Evolutionary conservation across 2,113 vertebrate genomes (phyloP).

Genomic region (Corydoras maculifer): DNA sequence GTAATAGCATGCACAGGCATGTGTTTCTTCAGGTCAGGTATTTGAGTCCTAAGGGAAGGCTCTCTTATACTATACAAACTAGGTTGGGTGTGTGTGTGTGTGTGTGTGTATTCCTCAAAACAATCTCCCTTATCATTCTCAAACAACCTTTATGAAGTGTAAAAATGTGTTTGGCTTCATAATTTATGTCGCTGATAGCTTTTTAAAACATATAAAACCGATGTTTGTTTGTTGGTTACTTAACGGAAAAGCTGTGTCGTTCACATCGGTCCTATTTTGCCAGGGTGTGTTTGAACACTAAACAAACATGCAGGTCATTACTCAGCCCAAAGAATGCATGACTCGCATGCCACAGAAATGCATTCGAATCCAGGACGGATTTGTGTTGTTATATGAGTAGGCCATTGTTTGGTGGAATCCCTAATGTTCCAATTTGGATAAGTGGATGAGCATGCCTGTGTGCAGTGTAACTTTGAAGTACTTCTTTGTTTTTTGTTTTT

Average conservation of each 20-base stretch:
- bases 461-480: neutral
- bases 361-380: slow-evolving; percentile 31
- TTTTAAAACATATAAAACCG: neutral
- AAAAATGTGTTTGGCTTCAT: slow-evolving; percentile 22
- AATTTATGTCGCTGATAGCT: neutral
- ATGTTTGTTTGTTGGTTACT: slow-evolving; percentile 14
- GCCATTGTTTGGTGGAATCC: slow-evolving; percentile 26
- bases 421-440: slow-evolving; percentile 18
- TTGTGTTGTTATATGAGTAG: slow-evolving; percentile 25
- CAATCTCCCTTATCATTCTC: no score
- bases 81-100: slow-evolving; percentile 23
- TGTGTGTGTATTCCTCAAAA: no score
- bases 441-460: slow-evolving; percentile 24
- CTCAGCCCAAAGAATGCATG: slow-evolving; percentile 32
- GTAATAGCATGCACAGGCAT: slow-evolving; percentile 61
- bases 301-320: slow-evolving; percentile 35
- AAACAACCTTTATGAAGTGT: neutral
- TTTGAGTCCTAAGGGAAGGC: slow-evolving; percentile 62
- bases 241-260: slow-evolving; percentile 10
- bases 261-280: neutral
- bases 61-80: slow-evolving; percentile 17
- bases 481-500: no score
- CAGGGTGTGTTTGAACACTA: slow-evolving; percentile 24
- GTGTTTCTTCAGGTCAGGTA: slow-evolving; percentile 67
- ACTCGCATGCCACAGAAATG: slow-evolving; percentile 30